These are phyloP conservation scores for Aurelia aurita DNA, from an alignment of 30 jellyfish, hydroid and myxozoan genomes.

Conservation along the genomic window DNA sequence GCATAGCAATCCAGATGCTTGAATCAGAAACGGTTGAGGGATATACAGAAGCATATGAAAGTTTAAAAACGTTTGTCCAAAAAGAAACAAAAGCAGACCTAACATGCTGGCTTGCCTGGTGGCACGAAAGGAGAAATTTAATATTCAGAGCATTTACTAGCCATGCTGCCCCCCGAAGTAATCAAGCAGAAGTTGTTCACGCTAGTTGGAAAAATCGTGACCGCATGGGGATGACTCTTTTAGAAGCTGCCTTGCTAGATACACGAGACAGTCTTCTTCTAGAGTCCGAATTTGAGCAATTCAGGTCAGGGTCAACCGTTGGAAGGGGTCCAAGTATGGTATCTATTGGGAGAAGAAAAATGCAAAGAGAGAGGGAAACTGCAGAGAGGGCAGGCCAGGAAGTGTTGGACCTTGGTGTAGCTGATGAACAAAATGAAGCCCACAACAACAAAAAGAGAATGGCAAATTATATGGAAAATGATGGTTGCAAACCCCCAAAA, in stretches of 20 bases:
- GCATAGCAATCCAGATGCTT: not conserved
- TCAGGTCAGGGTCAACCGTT: not conserved
- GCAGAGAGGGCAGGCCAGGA: not conserved
- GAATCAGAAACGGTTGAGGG: not conserved
- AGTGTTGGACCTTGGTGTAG: constrained; percentile 7
- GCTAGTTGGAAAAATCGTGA: constrained; percentile 9
- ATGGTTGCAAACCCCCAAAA: no score
- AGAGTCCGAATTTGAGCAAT: not conserved
- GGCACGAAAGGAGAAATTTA: constrained; percentile 1
- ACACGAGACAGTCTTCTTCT: not conserved
- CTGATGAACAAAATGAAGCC: not conserved
- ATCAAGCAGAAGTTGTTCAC: constrained; percentile 15
- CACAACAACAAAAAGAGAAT: no score
- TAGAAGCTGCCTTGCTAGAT: not conserved
- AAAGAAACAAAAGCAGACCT: not conserved
- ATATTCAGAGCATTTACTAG: not conserved
- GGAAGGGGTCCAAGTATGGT: not conserved
- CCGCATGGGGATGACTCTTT: not conserved
- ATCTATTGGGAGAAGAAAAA: not conserved
- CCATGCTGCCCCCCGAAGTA: constrained; percentile 1
- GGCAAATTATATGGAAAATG: no score
- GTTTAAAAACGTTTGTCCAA: not conserved
- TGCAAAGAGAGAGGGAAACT: not conserved
- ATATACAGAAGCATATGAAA: constrained; percentile 4
- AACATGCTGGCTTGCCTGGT: not conserved